Conservation (phyloP, 2,888 invertebrate genomes). For the Cremastobaeus sp. region DNA sequence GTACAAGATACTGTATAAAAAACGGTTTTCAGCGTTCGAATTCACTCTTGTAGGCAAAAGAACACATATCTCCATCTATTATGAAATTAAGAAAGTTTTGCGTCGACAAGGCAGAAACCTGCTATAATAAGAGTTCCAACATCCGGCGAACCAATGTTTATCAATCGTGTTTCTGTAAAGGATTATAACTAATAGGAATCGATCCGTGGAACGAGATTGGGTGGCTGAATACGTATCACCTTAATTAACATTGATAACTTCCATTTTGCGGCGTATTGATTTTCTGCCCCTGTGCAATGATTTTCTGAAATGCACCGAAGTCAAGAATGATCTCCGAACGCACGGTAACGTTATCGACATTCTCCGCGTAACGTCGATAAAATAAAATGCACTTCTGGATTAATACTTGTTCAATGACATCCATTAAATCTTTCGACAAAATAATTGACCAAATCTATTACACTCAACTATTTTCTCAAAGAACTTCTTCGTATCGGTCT, state of each 20-base stretch:
- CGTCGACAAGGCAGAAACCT: conserved; percentile 58
- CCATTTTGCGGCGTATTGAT: neutral
- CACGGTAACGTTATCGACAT: conserved; percentile 44
- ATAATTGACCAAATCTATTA: too few species aligned
- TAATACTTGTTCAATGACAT: neutral
- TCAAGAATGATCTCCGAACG: conserved; percentile 13
- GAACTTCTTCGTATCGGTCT: neutral
- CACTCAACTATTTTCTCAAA: conserved; percentile 3
- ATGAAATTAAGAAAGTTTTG: conserved; percentile 43
- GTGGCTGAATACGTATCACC: neutral
- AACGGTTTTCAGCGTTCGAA: too few species aligned
- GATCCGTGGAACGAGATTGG: conserved; percentile 1
- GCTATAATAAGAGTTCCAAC: neutral
- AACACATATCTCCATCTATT: conserved; percentile 60
- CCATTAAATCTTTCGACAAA: too few species aligned
- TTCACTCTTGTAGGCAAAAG: too few species aligned
- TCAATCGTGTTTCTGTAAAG: conserved; percentile 9
- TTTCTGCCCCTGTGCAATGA: conserved; percentile 21
- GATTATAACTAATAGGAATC: conserved; percentile 16
- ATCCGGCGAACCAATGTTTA: conserved; percentile 7
- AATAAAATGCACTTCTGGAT: neutral
- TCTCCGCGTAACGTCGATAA: conserved; percentile 14
- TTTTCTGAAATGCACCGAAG: neutral
- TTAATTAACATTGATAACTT: conserved; percentile 17
- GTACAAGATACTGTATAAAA: too few species aligned